phyloP scores from a whole-genome alignment of 2,797 vertebrate genomes.

The Alfaro cultratus region DNA sequence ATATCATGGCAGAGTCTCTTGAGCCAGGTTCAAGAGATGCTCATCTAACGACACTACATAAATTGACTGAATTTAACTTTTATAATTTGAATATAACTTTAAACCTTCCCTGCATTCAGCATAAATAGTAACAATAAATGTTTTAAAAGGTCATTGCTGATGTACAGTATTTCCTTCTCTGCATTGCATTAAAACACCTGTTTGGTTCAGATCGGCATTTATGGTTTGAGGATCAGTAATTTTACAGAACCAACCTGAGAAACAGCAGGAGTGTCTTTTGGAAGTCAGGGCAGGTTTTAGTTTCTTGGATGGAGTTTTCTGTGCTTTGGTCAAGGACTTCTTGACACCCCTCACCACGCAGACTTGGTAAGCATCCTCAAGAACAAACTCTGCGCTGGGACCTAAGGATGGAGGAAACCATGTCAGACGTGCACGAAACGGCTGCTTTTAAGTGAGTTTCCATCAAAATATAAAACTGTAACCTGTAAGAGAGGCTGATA shows the following conservation, averaged over 20 bases:
- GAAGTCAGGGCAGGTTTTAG: conserved; percentile 80
- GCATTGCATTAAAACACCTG: background rate
- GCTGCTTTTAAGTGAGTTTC: background rate
- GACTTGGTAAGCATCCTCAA: conserved; percentile 91
- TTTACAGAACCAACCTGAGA: conserved; percentile 84
- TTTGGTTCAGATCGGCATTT: background rate
- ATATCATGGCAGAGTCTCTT: background rate
- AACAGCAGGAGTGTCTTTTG: conserved; percentile 91
- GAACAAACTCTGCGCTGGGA: conserved; percentile 88
- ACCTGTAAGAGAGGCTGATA: conserved; percentile 87
- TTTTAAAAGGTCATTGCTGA: background rate
- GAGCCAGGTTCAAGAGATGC: background rate
- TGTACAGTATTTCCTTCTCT: background rate
- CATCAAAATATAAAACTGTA: background rate
- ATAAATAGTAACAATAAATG: background rate
- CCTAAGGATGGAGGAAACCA: conserved; percentile 67
- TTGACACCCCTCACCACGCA: conserved; percentile 86
- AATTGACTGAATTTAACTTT: background rate
- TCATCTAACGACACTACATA: background rate
- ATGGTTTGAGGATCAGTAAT: background rate
- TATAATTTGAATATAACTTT: background rate
- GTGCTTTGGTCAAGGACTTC: conserved; percentile 83
- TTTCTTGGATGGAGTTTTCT: conserved; percentile 87
- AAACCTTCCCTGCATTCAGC: background rate
- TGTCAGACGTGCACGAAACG: background rate